Evolutionary conservation across 2,113 vertebrate genomes (phyloP), one percentile per base, ranked within the genome.

Genomic region (Muntiacus muntjak): DNA sequence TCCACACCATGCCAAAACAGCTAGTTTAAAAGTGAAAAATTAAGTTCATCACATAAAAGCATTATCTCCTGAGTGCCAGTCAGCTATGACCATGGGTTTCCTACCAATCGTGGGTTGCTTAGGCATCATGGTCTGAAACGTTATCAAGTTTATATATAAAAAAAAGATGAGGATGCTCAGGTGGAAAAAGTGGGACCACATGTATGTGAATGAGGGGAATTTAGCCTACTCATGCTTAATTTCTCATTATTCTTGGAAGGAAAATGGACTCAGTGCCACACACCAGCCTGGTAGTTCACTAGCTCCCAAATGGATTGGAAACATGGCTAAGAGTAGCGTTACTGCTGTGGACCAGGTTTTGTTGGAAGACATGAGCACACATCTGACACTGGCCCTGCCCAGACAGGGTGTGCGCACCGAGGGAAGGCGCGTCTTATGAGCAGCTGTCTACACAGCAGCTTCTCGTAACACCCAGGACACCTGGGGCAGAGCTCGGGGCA

Each of bases 11-110:
- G 60, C 52, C 71, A 17, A 83, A 91, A 71, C 19, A 84, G 67
- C 58, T 28, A 40, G 45, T 87, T 78, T 76, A 95, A 86, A 89
- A 71, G 60, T 87, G 64, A 95, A 92, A 82, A 78, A 54, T 78
- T 76, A 71, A 52, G 40, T 36, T 62, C 89, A 74, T 79, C 60
- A 30, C 90, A 82, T 60, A 83, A 43, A 89, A 95, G 10, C 26
- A 4, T 23, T 36, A 2, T 26, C 85, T 55, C 36, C 55, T 0
- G 1, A 23, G 5, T 14, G 3, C 47, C 79, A 30, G 14, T 12
- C 36, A 55, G 11, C 26, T 8, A 23, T 40, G 45, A 52, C 16
- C n/a, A 2, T 92, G 15, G 26, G 40, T 67, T 50, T 81, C 52
- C 79, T 7, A 1, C 25, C 0, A 3, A 94, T 47, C 54, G 19